Conservation (phyloP, 2,113 vertebrate genomes). For the Hemichromis elongatus region DNA sequence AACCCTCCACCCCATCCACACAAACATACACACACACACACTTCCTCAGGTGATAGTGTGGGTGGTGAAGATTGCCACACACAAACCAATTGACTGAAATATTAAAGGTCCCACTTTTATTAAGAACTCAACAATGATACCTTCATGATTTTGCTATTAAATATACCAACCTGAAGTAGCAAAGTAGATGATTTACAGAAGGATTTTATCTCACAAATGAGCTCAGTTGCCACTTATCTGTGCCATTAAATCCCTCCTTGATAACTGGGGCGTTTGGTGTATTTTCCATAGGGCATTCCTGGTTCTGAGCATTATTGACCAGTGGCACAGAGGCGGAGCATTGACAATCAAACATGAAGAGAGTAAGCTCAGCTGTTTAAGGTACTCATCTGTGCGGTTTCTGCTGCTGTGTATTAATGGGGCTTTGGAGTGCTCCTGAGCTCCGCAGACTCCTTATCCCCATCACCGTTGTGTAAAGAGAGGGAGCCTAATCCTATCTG, state of each 20-base stretch:
- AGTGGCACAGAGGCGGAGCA: constrained; percentile 9
- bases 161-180: not conserved
- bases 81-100: not conserved
- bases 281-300: constrained; percentile 15
- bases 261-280: constrained; percentile 20
- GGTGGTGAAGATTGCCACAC: not conserved
- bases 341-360: constrained; percentile 47
- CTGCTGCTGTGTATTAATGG: constrained; percentile 62
- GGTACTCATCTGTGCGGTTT: constrained; percentile 52
- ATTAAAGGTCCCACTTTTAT: not conserved
- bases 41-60: not conserved
- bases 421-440: constrained; percentile 67
- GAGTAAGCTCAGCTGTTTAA: constrained; percentile 57
- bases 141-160: not conserved
- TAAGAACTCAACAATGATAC: not conserved
- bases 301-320: constrained; percentile 29
- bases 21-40: not conserved
- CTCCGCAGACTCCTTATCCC: constrained; percentile 67
- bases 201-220: not conserved
- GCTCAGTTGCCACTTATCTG: not conserved
- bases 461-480: constrained; percentile 76
- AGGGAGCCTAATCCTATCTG: constrained; percentile 74
- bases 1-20: not conserved
- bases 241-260: not conserved
- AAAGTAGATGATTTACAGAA: not conserved